Evolutionary conservation across 1,140 invertebrate genomes (phyloP).

Genomic region (Zaprionus tsacasi): DNA sequence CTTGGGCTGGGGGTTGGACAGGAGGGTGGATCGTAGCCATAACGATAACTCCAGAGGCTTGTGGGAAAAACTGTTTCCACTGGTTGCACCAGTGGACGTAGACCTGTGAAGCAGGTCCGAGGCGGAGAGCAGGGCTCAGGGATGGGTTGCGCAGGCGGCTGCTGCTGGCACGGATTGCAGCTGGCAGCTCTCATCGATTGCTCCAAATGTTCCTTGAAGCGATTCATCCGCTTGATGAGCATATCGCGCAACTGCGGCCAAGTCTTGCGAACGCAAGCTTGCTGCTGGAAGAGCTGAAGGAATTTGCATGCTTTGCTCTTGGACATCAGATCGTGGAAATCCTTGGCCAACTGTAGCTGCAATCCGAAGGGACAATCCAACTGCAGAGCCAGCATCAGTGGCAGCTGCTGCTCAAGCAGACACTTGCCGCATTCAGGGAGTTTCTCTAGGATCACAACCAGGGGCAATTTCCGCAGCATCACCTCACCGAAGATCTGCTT

Average conservation of each 20-base stretch:
- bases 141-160: too few species aligned
- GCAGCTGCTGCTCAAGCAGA: background rate
- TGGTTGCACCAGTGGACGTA: background rate
- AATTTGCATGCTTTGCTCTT: background rate
- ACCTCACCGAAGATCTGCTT: constrained; percentile 8
- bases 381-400: background rate
- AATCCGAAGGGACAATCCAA: constrained; percentile 37
- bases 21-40: background rate
- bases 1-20: background rate
- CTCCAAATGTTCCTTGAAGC: background rate
- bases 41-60: background rate
- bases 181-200: background rate
- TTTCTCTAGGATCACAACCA: background rate
- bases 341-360: constrained; percentile 35
- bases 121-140: too few species aligned
- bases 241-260: constrained; percentile 31
- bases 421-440: background rate
- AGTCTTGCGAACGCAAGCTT: too few species aligned
- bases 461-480: constrained; percentile 25
- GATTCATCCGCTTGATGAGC: background rate
- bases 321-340: constrained; percentile 36
- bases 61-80: too few species aligned
- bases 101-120: background rate
- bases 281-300: background rate
- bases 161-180: background rate